These are phyloP conservation scores for Drosophila nikananu DNA, from an alignment of 1,140 invertebrate species.

Conservation along the genomic window DNA sequence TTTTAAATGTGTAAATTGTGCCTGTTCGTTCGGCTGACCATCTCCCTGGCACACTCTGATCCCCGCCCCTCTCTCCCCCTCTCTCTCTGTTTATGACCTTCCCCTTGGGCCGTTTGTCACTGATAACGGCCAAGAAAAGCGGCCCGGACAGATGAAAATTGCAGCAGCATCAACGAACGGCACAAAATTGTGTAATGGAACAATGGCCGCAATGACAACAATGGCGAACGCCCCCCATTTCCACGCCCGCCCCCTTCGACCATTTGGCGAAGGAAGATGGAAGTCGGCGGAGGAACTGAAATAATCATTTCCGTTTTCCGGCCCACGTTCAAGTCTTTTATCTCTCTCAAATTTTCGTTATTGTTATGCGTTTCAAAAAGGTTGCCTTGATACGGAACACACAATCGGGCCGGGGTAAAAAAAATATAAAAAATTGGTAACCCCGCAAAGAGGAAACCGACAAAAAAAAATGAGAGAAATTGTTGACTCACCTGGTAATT, in stretches of 20 bases:
- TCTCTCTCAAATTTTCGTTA: constrained; percentile 83
- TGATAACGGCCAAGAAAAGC: constrained; percentile 73
- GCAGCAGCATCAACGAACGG: constrained; percentile 54
- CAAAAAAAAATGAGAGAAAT: constrained; percentile 51
- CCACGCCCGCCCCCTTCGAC: constrained; percentile 5
- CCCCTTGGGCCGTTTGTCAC: constrained; percentile 73
- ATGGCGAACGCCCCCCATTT: constrained; percentile 36
- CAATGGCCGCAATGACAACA: constrained; percentile 77
- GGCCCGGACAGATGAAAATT: constrained; percentile 71
- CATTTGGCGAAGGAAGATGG: constrained; percentile 40
- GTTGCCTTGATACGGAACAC: constrained; percentile 65
- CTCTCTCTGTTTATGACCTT: constrained; percentile 36
- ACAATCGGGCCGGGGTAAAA: not conserved
- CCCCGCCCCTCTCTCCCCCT: not conserved
- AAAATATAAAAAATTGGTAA: too few species aligned
- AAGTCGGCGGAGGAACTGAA: constrained; percentile 49
- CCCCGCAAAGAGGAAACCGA: constrained; percentile 30
- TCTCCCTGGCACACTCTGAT: constrained; percentile 17
- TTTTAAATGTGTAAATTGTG: constrained; percentile 83
- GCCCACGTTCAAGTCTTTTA: constrained; percentile 79
- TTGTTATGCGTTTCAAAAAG: constrained; percentile 81
- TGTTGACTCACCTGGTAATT: constrained; percentile 81
- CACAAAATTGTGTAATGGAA: constrained; percentile 60
- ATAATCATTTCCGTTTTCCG: constrained; percentile 82
- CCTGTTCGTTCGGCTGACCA: constrained; percentile 28